Base-by-base conservation (phyloP, 2,888 invertebrate species). In the Euproctis similis region DNA sequence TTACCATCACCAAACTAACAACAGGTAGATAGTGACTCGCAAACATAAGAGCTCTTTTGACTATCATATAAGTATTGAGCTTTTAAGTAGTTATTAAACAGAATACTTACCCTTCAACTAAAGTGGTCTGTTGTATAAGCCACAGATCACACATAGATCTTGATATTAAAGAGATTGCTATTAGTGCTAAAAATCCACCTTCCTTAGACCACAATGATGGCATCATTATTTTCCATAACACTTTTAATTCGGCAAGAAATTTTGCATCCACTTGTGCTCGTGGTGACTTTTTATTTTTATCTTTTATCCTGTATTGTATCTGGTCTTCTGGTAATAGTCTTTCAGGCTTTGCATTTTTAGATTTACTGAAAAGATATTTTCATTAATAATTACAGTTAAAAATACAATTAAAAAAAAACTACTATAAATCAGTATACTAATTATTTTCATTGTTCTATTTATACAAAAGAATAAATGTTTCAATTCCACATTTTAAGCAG, bases 101-200 rank as follows among this genome's bases (percentile, higher is more conserved):
- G n/a, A n/a, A n/a, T n/a, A 55, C 80, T 78, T 68, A 92, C 93
- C 94, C 95, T 87, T 98, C 98, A 51, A 98, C 90, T 30, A 93
- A 87, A 1, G 98, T 98, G 7, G 95, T 94, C 66, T 94, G 95
- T 59, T 95, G 93, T 50, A 99, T 99, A 86, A 98, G 91, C 97
- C 97, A 99, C 28, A 99, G 88, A 76, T 99, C 99, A 61, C 97
- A 97, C 46, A 96, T 87, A 0, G 98, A 97, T 47, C 98, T 87
- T 2, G 94, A 90, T 11, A 97, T 87, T 21, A 99, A 85, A 3
- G 96, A 90, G 3, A 84, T 63, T 1, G 97, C 98, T 4, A 96
- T 90, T 12, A 95, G 67, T 7, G 87, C 39, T 59, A 95, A 82
- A 39, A 91, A 89, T 3, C 90, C 92, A 42, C 89, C 87, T 76